Base-by-base conservation (phyloP, 2,113 vertebrate species). In the Notarius quadriscutis region DNA sequence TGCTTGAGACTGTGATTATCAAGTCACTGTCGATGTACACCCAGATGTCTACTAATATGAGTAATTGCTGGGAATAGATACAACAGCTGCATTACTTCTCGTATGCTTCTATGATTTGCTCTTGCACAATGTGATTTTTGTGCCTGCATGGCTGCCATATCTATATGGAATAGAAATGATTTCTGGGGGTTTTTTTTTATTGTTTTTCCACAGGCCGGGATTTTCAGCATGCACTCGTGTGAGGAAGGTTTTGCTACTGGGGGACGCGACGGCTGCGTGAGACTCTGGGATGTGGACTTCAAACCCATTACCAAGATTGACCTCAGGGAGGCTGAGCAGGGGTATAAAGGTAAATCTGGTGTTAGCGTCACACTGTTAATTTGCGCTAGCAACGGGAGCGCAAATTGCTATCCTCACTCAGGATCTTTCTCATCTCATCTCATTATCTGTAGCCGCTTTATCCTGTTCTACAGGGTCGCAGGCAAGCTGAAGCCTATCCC, bases 281-380 rank as follows among this genome's bases (percentile, higher is more conserved):
- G 98, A 7, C 89, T 99, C 79, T 99, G 98, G 98, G 98, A 99
- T 82, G 95, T 94, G 0, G 97, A 98, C 89, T 99, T 99, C 94
- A 99, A 99, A 92, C 96, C 98, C 90, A 99, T 99, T 92, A 99
- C 98, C 91, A 99, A 97, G 96, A 99, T 99, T 89, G 98, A 99
- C 94, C 96, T 99, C 93, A 95, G 97, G 88, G 98, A 99, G 93
- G 96, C 96, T 9, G 98, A 99, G 81, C 97, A 99, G 93, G 98
- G 98, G 86, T 99, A 99, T 94, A 98, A 98, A 97, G 97, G 98
- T 99, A 94, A 94, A 41, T 58, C 63, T 79, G 22, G 2, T 62
- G 53, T 17, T 7, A n/a, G 53, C 53, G 50, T 62, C 27, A 60
- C 22, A 2, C 34, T 50, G 18, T 55, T 41, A 41, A 41, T 41